These are phyloP conservation scores for Ophiodon elongatus DNA, from an alignment of 2,113 vertebrate genomes.

Conservation along the genomic window DNA sequence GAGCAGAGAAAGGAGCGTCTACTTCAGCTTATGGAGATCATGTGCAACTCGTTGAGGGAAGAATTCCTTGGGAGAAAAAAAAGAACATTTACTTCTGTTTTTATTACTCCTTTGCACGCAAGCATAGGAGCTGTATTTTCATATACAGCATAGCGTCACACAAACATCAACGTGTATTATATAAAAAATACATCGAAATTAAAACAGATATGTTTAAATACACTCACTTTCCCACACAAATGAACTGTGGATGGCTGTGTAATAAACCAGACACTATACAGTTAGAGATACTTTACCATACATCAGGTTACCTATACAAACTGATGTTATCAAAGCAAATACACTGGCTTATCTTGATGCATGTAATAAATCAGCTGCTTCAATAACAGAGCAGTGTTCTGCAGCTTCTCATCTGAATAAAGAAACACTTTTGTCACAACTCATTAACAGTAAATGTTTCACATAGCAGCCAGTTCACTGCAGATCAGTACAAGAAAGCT, in stretches of 20 bases:
- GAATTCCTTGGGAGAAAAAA: constrained; percentile 48
- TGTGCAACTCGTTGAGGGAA: constrained; percentile 69
- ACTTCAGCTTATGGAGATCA: constrained; percentile 72
- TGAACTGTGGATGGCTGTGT: neutral
- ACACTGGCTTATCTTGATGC: neutral
- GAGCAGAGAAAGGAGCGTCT: constrained; percentile 54
- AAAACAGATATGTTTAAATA: neutral
- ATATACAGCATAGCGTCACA: neutral
- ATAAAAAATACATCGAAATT: constrained; percentile 2
- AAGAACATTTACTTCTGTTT: constrained; percentile 11
- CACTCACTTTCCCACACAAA: neutral
- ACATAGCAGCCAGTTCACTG: constrained; percentile 46
- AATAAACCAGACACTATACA: neutral
- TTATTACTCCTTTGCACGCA: constrained; percentile 18
- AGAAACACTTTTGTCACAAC: constrained; percentile 8
- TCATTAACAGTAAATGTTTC: constrained; percentile 34
- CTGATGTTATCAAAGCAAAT: neutral
- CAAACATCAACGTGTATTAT: neutral
- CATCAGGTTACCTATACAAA: neutral
- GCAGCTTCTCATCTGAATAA: constrained; percentile 10
- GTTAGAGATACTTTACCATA: too few relatives aligned
- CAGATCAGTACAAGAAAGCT: constrained; percentile 45
- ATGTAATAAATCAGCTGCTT: neutral
- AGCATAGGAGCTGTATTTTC: neutral
- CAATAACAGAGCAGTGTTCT: neutral